Percentiles rank a stretch among this genome's conserved stretches.
Conservation (phyloP, 2,113 vertebrate species). For the Galeopterus variegatus region DNA sequence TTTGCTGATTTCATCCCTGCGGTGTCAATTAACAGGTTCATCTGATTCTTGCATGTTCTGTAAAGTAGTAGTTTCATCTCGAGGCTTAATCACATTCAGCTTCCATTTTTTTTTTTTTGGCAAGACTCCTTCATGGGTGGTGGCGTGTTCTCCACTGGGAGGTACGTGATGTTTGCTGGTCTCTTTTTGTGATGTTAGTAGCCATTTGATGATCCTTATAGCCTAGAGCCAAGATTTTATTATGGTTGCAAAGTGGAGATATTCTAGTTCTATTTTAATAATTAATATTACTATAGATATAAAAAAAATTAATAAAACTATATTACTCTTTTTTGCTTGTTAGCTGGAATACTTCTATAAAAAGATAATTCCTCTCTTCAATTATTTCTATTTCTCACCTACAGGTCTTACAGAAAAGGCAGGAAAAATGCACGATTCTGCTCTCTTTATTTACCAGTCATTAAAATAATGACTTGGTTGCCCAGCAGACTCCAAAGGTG, state of each 20-base stretch:
- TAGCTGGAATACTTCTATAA: neutral
- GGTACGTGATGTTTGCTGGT: neutral
- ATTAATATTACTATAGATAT: neutral
- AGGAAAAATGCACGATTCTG: neutral
- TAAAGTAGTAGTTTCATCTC: neutral
- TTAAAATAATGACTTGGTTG: conserved; percentile 9
- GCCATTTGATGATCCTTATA: neutral
- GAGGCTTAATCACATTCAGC: neutral
- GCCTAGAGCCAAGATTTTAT: neutral
- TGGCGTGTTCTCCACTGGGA: neutral
- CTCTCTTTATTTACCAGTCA: neutral
- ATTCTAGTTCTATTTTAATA: conserved; percentile 2
- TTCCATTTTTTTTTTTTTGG: neutral
- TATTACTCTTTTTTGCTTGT: neutral
- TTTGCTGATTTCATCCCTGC: neutral
- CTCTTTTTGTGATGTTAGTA: neutral
- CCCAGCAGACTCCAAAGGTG: neutral
- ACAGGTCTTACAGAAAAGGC: neutral
- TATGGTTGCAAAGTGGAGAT: neutral
- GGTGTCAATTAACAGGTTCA: neutral
- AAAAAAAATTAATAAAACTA: neutral
- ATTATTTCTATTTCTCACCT: neutral
- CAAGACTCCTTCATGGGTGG: neutral
- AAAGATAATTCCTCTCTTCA: neutral
- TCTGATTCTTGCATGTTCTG: neutral